phyloP scores from a whole-genome alignment of 2,888 invertebrate species.

The Acleris emargana region DNA sequence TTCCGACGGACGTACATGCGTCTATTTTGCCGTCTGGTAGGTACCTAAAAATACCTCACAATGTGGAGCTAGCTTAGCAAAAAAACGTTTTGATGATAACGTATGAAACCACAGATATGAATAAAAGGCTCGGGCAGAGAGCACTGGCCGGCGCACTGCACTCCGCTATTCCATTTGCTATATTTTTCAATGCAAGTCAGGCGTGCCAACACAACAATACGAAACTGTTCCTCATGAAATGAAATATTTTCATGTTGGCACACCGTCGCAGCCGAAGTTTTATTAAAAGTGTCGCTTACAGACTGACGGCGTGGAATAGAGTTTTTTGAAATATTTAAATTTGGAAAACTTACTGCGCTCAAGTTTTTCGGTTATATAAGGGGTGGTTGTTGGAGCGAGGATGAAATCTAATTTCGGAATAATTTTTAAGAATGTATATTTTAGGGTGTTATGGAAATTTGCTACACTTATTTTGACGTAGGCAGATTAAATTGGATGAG shows the following conservation, averaged over 20 bases:
- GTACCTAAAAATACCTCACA: not conserved
- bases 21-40: not conserved
- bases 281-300: slow-evolving; percentile 21
- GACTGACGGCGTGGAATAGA: slow-evolving; percentile 9
- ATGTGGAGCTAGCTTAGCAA: not conserved
- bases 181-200: slow-evolving; percentile 22
- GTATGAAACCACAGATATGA: slow-evolving; percentile 1
- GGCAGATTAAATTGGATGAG: too few species aligned
- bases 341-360: not conserved
- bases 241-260: slow-evolving; percentile 26
- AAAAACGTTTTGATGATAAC: not conserved
- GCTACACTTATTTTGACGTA: too few species aligned
- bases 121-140: slow-evolving; percentile 1
- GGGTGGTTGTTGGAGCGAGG: not conserved
- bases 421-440: too few species aligned
- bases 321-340: slow-evolving; percentile 5
- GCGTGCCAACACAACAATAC: slow-evolving; percentile 29
- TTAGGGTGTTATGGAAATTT: too few species aligned
- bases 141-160: slow-evolving; percentile 11
- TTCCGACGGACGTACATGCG: too few species aligned
- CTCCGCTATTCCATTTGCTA: not conserved
- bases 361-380: not conserved
- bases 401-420: not conserved
- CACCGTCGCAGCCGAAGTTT: slow-evolving; percentile 10
- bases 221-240: slow-evolving; percentile 19